A percentile compares a stretch with the other conserved stretches of the same genome.
Evolutionary conservation across 2,797 vertebrate genomes (phyloP).

Genomic region (Muscicapa striata): DNA sequence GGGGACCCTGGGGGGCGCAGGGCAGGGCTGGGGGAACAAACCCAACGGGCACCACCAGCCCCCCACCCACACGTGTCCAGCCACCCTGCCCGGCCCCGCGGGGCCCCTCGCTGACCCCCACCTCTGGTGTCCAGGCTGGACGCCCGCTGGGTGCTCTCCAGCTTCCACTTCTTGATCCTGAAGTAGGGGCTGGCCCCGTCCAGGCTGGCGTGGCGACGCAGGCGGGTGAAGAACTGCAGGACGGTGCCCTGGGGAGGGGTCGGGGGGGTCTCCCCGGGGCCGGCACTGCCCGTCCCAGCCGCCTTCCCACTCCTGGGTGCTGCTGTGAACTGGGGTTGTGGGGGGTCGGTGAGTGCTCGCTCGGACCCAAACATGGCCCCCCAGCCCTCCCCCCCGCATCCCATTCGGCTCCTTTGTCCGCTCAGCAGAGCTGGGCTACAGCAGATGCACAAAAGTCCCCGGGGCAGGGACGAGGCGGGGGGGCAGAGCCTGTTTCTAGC

Average conservation of each 20-base stretch:
- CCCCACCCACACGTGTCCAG: rapidly evolving
- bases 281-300: conserved; percentile 30
- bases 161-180: conserved; percentile 96
- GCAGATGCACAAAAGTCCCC: not conserved
- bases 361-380: rapidly evolving
- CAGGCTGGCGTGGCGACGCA: conserved; percentile 91
- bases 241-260: conserved; percentile 80
- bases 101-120: conserved; percentile 54
- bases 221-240: conserved; percentile 91
- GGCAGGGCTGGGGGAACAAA: not conserved
- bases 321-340: conserved; percentile 70
- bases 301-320: conserved; percentile 65
- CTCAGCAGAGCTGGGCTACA: not conserved
- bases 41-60: not conserved
- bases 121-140: conserved; percentile 96
- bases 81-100: rapidly evolving
- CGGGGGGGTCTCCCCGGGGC: conserved; percentile 54
- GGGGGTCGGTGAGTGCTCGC: rapidly evolving
- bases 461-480: not conserved
- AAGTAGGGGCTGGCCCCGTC: conserved; percentile 96
- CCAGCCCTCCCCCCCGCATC: not conserved
- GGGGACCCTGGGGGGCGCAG: conserved; percentile 83
- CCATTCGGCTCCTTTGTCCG: not conserved
- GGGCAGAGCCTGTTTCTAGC: not conserved
- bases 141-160: conserved; percentile 92